Base-by-base conservation (phyloP, 2,888 invertebrate species). In the Stramonita haemastoma region DNA sequence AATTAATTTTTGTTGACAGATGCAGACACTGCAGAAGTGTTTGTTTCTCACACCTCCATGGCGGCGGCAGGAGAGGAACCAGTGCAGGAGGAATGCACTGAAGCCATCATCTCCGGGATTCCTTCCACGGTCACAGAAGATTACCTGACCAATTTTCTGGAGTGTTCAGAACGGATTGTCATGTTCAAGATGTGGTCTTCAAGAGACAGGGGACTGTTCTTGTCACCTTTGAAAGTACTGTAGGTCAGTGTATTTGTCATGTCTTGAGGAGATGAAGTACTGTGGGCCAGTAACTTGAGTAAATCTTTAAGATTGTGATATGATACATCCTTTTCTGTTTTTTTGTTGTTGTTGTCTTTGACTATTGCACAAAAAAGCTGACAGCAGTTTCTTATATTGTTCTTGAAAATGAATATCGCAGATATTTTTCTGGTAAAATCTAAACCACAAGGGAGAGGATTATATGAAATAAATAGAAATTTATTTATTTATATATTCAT, bases 131-230 rank as follows among this genome's bases (percentile, higher is more conserved):
- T 84, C 11, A 84, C 57, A 13, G 56, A 81, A 57, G 79, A 81
- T 34, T 81, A 81, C 34, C 60, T 87, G 29, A 56, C 32, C 0
- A 87, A 87, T 81, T 87, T 73, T 32, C 60, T 87, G 87, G 87
- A 87, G 32, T 79, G 22, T 34, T 11, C 22, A 26, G n/a, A 17
- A 34, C 32, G 2, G 87, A 87, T 29, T 81, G 81, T n/a, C 46
- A 22, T 79, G 79, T 87, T 29, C 19, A 87, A 26, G 32, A 87
- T 17, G 29, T 87, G 32, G 22, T 60, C 17, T 36, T 29, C 26
- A 46, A 57, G 57, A 60, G 34, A n/a, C 8, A 77, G 29, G 77
- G 60, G 5, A 26, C 29, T 60, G 87, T 81, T 26, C 5, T 60
- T 19, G 32, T 81, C 32, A 34, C n/a, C 15, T 87, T 81, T 87